Evolutionary conservation across 2,888 invertebrate species (phyloP).

Genomic region (Volucella bombylans): DNA sequence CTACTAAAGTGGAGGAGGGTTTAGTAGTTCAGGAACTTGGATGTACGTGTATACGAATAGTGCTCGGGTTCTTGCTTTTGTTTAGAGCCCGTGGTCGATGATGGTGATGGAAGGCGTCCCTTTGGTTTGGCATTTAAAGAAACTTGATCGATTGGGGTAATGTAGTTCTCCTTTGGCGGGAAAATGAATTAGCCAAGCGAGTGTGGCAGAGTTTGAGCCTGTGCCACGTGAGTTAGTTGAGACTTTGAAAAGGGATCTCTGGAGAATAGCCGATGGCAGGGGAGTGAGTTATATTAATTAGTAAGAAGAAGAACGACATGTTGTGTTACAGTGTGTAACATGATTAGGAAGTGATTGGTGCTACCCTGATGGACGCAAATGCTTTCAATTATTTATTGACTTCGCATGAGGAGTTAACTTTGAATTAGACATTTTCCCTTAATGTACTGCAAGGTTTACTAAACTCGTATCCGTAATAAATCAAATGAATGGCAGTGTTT

Average conservation of each 20-base stretch:
- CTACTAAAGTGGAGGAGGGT: constrained; percentile 24
- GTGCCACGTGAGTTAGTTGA: constrained; percentile 21
- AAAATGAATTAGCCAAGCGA: constrained; percentile 50
- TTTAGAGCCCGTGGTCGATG: constrained; percentile 29
- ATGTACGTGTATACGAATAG: neutral
- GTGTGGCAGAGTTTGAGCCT: neutral
- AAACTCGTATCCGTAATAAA: too few relatives aligned
- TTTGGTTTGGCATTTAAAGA: constrained; percentile 44
- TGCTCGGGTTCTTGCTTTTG: constrained; percentile 9
- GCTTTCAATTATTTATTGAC: constrained; percentile 62
- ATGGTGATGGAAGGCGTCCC: constrained; percentile 60
- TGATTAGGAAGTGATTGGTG: constrained; percentile 71
- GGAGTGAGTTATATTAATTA: constrained; percentile 60
- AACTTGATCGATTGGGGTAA: constrained; percentile 64
- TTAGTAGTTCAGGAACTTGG: neutral
- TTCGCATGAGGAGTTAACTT: constrained; percentile 10
- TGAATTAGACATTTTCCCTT: constrained; percentile 27
- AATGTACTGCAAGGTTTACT: constrained; percentile 12
- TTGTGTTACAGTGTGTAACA: constrained; percentile 59
- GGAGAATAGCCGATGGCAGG: neutral
- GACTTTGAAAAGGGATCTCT: constrained; percentile 23
- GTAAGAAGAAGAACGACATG: constrained; percentile 60
- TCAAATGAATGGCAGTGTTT: too few relatives aligned
- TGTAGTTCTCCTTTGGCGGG: constrained; percentile 14
- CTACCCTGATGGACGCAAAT: constrained; percentile 61